Base-by-base conservation (phyloP, 2,797 vertebrate species). In the Alfaro cultratus region DNA sequence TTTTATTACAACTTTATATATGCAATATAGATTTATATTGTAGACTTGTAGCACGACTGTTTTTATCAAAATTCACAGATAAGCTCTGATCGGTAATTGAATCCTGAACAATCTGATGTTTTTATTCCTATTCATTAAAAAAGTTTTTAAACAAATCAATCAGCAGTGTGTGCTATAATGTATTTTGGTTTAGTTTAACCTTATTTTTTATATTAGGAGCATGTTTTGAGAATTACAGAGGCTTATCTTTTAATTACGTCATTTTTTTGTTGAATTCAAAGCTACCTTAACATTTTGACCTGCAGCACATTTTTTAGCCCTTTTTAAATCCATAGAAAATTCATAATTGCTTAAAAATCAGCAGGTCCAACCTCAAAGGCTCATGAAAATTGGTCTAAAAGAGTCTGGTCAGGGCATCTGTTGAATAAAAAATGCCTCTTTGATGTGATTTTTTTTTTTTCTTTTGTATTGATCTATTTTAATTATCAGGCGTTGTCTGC, bases 1-100 rank as follows among this genome's bases (percentile, higher is more conserved):
- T 74, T 49, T 81, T 64, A 31, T 85, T 57, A 68, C 21, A 70
- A 6, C 64, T 74, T 23, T 68, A 18, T 18, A 47, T 18, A 18
- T 47, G 46, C 16, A 18, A 18, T 47, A 16, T 80, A 5, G 70
- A 7, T 45, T 1, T 34, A 11, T 6, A 51, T n/a, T 47, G 49
- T 81, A 73, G 39, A 60, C 23, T 46, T 75, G 46, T 34, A 29
- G 34, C 4, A 11, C 31, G n/a, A 16, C 68, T 29, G 68, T 29
- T 71, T 45, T 68, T 26, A 26, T 71, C 41, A 71, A 7, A 68
- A 11, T 41, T 45, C 13, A 45, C 39, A 43, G 23, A n/a, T 43
- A 5, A 45, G 43, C 68, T 46, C 68, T 71, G 26, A 45, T 45
- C 2, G 3, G 68, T 45, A 6, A 71, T 71, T 15, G 18, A 67